phyloP scores from a whole-genome alignment of 2,797 vertebrate genomes.

The Silurus aristotelis region DNA sequence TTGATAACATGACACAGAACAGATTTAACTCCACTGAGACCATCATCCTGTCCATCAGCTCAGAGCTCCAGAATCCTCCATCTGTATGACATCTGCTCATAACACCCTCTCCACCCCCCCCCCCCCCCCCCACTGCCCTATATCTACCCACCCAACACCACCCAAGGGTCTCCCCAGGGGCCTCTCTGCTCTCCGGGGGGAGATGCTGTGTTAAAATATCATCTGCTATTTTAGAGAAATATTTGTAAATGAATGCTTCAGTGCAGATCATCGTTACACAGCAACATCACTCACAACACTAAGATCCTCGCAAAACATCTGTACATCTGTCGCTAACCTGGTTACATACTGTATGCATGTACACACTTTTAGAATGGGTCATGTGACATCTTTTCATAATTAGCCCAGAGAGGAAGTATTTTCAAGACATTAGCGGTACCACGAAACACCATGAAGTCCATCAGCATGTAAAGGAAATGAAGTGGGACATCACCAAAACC shows the following conservation, averaged over 20 bases:
- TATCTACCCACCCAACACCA: background rate
- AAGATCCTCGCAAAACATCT: too few species aligned
- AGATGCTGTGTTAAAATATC: constrained; percentile 66
- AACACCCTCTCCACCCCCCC: too few species aligned
- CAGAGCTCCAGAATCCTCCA: background rate
- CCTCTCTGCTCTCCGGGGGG: constrained; percentile 63
- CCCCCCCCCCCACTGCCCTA: too few species aligned
- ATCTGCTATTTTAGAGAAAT: constrained; percentile 67
- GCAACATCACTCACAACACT: background rate
- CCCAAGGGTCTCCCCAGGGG: constrained; percentile 60
- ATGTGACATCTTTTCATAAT: background rate
- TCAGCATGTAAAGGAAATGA: too few species aligned
- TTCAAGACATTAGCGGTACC: background rate
- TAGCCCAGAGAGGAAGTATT: too few species aligned
- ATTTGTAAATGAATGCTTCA: constrained; percentile 68
- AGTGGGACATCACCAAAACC: too few species aligned
- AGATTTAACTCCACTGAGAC: background rate
- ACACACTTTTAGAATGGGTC: background rate
- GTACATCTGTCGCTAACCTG: background rate
- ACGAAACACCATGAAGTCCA: background rate
- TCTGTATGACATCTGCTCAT: constrained; percentile 38
- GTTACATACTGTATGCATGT: background rate
- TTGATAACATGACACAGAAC: background rate
- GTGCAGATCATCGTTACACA: constrained; percentile 29
- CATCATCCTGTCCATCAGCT: constrained; percentile 16